Base-by-base conservation (phyloP, 1,140 invertebrate species). In the Sesamia nonagrioides region DNA sequence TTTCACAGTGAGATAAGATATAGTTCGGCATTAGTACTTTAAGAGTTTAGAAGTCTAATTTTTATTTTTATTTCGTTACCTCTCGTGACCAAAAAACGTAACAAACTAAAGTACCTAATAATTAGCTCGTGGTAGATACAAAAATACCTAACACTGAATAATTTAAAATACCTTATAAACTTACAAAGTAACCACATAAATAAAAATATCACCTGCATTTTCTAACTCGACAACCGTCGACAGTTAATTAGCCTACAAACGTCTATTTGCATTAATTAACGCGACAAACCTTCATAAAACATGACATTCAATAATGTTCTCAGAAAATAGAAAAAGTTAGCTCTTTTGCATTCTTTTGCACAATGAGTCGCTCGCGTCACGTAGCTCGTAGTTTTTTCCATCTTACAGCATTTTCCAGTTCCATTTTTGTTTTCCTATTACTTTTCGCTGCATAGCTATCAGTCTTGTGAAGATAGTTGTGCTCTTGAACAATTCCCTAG, bases 231-330 rank as follows among this genome's bases (percentile, higher is more conserved):
- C 54, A 15, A 58, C 18, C 21, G 18, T 7, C 15, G 56, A 58
- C 56, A 33, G 56, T 21, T 58, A 58, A 58, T 58, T 58, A 58
- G 33, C 56, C 21, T 58, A 58, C 56, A 33, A 58, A 58, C 18
- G 33, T 33, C 27, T 4, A 58, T 58, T 58, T 33, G 56, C 56
- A 58, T 58, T 33, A 58, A 58, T 58, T 58, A 58, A 4, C 9
- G 9, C 21, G 56, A 56, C 18, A 21, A 18, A 33, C 21, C 6
- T 33, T 58, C 3, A 13, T 18, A 33, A 13, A 13, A 58, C 21
- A 56, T 56, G 37, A 37, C 7, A 5, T 37, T 37, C 3, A 37
- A 37, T 5, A 37, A 54, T 54, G 18, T 54, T 17, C 18, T 8
- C n/a, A 7, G 18, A 18, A 54, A 54, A 21, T 54, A 17, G 52